A percentile compares a stretch with the other conserved stretches of the same genome.
Conservation (phyloP, 2,113 vertebrate genomes). For the Semnopithecus entellus region DNA sequence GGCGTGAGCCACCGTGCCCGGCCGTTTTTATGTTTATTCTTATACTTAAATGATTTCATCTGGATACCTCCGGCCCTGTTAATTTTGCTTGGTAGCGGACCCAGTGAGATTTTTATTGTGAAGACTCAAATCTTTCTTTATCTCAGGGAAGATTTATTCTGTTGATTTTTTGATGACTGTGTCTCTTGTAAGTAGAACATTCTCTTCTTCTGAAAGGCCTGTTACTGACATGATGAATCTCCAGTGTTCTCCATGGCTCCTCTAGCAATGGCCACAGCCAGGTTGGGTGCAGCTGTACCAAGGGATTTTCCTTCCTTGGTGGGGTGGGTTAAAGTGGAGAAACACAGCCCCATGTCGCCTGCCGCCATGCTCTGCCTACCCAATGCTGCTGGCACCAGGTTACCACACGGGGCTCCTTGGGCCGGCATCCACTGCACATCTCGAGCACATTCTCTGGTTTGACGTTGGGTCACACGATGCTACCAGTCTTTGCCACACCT, state of each 20-base stretch:
- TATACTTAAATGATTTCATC: neutral
- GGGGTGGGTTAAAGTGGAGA: neutral
- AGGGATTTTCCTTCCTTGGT: neutral
- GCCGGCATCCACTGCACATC: neutral
- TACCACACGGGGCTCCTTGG: neutral
- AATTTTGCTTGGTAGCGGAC: neutral
- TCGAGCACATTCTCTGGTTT: neutral
- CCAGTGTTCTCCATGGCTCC: neutral
- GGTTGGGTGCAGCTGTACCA: no score
- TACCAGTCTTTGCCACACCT: neutral
- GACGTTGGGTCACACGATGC: no score
- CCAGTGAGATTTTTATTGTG: neutral
- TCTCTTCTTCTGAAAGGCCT: neutral
- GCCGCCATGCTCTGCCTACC: neutral
- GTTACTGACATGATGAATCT: neutral
- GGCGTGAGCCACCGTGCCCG: no score
- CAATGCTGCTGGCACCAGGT: neutral
- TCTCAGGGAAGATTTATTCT: neutral
- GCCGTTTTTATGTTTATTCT: neutral
- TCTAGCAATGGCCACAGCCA: neutral
- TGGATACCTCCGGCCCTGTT: neutral
- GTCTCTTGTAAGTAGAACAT: neutral
- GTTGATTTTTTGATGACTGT: neutral
- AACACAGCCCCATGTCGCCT: rapidly evolving
- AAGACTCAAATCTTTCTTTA: neutral